Evolutionary conservation across 1,140 invertebrate species (phyloP).

Genomic region (Cherax quadricarinatus): DNA sequence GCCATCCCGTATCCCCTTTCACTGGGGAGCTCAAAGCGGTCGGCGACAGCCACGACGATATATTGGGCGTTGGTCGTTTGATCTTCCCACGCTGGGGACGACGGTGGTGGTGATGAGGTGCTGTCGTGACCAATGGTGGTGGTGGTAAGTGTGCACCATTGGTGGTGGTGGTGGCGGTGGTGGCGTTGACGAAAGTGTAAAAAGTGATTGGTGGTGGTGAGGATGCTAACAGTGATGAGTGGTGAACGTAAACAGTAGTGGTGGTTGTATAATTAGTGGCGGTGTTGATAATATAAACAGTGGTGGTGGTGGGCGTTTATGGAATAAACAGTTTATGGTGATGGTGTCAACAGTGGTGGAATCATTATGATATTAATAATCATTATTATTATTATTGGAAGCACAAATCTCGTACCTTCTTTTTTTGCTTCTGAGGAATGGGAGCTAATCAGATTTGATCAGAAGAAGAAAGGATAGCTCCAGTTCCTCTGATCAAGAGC

Average conservation of each 20-base stretch:
- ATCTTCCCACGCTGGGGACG: neutral
- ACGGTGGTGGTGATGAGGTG: neutral
- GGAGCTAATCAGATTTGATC: no score
- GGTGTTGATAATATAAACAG: no score
- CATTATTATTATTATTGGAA: no score
- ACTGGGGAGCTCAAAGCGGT: neutral
- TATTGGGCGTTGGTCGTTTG: neutral
- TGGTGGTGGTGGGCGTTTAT: no score
- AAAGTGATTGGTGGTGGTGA: neutral
- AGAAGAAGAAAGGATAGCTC: no score
- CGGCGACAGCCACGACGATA: neutral
- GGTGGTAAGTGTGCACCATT: neutral
- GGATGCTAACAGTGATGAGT: neutral
- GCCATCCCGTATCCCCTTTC: neutral
- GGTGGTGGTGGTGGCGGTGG: neutral
- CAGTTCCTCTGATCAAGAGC: no score
- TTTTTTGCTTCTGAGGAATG: no score
- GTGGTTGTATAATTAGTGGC: no score
- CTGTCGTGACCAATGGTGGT: neutral
- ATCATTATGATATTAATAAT: no score
- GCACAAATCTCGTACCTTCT: no score
- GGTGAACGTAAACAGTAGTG: neutral
- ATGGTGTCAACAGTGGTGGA: no score
- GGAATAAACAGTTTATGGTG: no score
- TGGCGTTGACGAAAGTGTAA: neutral